These are phyloP conservation scores for Fistularia tabacaria DNA, from an alignment of 2,797 vertebrate species.

Conservation along the genomic window DNA sequence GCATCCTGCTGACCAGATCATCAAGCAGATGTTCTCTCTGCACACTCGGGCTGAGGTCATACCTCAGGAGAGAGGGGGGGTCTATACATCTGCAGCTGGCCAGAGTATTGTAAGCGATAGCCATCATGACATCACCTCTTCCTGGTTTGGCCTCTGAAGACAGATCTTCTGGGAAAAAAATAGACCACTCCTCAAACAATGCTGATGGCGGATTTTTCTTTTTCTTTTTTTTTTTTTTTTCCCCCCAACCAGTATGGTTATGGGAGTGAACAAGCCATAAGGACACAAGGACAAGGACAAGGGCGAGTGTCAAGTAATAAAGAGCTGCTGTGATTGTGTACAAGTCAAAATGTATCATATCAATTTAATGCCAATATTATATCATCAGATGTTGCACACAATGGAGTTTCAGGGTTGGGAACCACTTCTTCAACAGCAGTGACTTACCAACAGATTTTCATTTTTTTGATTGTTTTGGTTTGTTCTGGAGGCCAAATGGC, in stretches of 20 bases:
- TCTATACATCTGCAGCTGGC: slow-evolving; percentile 68
- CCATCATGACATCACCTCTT: slow-evolving; percentile 91
- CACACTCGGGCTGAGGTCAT: slow-evolving; percentile 88
- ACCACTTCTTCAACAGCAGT: neutral
- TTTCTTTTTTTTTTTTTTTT: too few relatives aligned
- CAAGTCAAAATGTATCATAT: neutral
- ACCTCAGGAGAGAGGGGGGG: slow-evolving; percentile 72
- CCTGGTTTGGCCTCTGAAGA: slow-evolving; percentile 83
- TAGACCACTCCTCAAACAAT: slow-evolving; percentile 67
- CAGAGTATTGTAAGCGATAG: slow-evolving; percentile 89
- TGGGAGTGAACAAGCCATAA: slow-evolving; percentile 26
- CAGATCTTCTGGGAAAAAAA: slow-evolving; percentile 71
- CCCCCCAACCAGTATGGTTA: slow-evolving; percentile 43
- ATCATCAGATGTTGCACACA: too few relatives aligned
- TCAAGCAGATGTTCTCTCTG: slow-evolving; percentile 83
- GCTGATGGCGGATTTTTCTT: slow-evolving; percentile 63
- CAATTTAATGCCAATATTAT: too few relatives aligned
- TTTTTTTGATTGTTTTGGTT: too few relatives aligned
- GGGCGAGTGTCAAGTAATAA: slow-evolving; percentile 37
- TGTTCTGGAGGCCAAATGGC: too few relatives aligned
- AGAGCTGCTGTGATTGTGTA: slow-evolving; percentile 6
- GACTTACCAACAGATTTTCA: too few relatives aligned
- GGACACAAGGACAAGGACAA: slow-evolving; percentile 2
- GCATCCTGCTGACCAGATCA: slow-evolving; percentile 63
- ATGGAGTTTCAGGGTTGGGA: too few relatives aligned